These are phyloP conservation scores for Xylota segnis DNA, from an alignment of 2,888 invertebrate genomes.

Conservation along the genomic window DNA sequence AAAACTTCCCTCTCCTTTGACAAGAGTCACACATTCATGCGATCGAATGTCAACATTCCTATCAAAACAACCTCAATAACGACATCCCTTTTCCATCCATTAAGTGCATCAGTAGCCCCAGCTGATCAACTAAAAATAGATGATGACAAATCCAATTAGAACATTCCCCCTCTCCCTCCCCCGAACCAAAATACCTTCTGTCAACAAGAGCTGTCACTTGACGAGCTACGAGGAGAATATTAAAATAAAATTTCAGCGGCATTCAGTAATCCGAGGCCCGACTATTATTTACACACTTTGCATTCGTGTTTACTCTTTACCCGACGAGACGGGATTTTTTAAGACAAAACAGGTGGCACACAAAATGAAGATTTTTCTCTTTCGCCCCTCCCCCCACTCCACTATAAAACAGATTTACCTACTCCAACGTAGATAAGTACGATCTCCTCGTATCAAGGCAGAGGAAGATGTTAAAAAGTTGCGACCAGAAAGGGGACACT, in stretches of 20 bases:
- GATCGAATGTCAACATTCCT: neutral
- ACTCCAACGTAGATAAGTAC: slow-evolving; percentile 5
- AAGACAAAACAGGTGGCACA: slow-evolving; percentile 55
- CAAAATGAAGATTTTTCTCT: neutral
- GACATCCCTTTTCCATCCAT: neutral
- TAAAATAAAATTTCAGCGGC: slow-evolving; percentile 14
- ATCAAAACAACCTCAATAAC: neutral
- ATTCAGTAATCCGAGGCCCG: slow-evolving; percentile 46
- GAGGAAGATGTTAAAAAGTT: neutral
- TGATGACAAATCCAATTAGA: slow-evolving; percentile 50
- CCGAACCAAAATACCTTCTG: slow-evolving; percentile 42
- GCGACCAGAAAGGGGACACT: neutral
- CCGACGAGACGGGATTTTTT: slow-evolving; percentile 8
- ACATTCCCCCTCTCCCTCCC: neutral
- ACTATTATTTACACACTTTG: slow-evolving; percentile 52
- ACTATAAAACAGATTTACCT: slow-evolving; percentile 19
- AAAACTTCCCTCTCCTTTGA: neutral
- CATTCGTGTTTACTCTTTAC: slow-evolving; percentile 43
- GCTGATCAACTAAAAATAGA: slow-evolving; percentile 46
- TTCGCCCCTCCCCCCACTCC: neutral
- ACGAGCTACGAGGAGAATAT: slow-evolving; percentile 17
- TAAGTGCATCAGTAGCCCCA: slow-evolving; percentile 7
- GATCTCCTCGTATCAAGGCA: neutral
- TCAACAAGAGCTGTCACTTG: slow-evolving; percentile 50
- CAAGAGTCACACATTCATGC: neutral